Evolutionary conservation across 2,797 vertebrate species (phyloP).

Genomic region (Ctenochaetus hawaiiensis): DNA sequence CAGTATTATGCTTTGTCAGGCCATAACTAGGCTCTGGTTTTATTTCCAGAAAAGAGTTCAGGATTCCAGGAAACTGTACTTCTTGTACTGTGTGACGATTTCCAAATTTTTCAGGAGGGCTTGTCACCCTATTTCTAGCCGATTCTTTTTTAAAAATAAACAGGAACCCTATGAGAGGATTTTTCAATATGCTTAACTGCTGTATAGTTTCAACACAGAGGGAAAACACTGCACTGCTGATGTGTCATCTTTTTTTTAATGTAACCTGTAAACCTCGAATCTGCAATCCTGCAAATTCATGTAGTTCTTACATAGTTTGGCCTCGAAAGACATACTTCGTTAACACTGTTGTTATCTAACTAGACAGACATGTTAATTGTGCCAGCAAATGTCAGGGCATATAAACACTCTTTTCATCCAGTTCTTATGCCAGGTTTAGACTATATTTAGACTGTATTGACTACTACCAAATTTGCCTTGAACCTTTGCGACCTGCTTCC

Average conservation of each 20-base stretch:
- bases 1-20: too few species aligned
- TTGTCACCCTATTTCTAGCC: background rate
- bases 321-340: too few species aligned
- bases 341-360: background rate
- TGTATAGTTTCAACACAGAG: background rate
- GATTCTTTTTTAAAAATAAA: background rate
- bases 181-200: background rate
- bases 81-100: too few species aligned
- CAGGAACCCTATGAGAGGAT: too few species aligned
- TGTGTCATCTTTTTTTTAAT: background rate
- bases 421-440: background rate
- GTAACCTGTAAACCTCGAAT: background rate
- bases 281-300: background rate
- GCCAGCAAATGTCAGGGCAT: background rate
- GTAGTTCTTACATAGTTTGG: background rate
- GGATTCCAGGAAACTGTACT: too few species aligned
- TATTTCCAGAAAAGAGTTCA: too few species aligned
- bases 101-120: too few species aligned
- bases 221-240: background rate
- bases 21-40: too few species aligned
- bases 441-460: background rate
- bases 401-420: background rate
- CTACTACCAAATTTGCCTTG: conserved; percentile 1
- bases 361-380: background rate
- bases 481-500: conserved; percentile 15